Conservation (phyloP, 2,113 vertebrate species). For the Pyxicephalus adspersus region DNA sequence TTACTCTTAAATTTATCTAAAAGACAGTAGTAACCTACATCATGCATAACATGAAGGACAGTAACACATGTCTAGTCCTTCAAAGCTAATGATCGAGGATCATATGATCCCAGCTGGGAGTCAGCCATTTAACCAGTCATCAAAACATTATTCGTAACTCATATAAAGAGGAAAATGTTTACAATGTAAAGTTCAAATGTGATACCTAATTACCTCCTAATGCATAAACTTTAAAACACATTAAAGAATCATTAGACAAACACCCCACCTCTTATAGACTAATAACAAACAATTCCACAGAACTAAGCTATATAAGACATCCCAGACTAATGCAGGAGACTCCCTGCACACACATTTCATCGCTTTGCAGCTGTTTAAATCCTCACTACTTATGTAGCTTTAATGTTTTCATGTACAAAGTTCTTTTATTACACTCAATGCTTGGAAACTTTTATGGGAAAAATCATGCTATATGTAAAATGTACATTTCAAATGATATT, state of each 20-base stretch:
- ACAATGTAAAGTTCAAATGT: not conserved
- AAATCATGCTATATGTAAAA: no score
- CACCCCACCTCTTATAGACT: not conserved
- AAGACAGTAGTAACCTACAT: no score
- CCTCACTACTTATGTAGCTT: not conserved
- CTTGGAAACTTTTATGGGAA: not conserved
- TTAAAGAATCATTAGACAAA: constrained; percentile 22
- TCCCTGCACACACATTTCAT: not conserved
- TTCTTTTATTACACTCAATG: not conserved
- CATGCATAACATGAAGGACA: no score
- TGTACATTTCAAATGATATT: no score
- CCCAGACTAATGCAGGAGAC: not conserved
- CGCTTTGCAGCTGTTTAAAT: not conserved
- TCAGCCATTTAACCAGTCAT: not conserved
- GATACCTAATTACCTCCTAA: constrained; percentile 1
- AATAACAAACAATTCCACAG: not conserved
- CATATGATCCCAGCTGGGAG: constrained; percentile 5
- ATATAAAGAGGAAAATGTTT: constrained; percentile 17
- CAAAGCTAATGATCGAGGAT: not conserved
- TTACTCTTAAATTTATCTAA: no score
- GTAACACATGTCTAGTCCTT: no score
- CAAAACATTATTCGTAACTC: not conserved
- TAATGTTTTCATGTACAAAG: not conserved
- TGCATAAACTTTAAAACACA: constrained; percentile 13
- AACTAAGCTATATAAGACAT: not conserved